A percentile compares a stretch with the other conserved stretches of the same genome.
Evolutionary conservation across 1,140 invertebrate species (phyloP).

Genomic region (Temnothorax nylanderi): DNA sequence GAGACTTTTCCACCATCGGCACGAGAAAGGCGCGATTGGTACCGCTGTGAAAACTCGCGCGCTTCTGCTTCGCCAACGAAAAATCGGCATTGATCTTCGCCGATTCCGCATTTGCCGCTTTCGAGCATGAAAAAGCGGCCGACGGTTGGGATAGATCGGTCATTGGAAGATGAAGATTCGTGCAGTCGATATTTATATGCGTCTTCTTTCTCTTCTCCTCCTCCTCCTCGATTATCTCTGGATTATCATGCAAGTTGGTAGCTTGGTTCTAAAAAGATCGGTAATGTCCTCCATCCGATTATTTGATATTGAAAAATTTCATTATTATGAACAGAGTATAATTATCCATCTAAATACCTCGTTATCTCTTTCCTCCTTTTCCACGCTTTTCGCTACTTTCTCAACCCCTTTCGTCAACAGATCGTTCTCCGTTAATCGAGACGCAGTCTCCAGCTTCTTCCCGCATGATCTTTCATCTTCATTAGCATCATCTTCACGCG

Average conservation of each 20-base stretch:
- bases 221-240: background rate
- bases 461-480: background rate
- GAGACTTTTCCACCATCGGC: slow-evolving; percentile 57
- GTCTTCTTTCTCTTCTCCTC: slow-evolving; percentile 47
- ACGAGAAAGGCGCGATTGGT: slow-evolving; percentile 78
- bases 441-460: background rate
- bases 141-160: background rate
- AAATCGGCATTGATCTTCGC: slow-evolving; percentile 61
- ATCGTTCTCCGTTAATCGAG: background rate
- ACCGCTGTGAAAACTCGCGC: slow-evolving; percentile 79
- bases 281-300: background rate
- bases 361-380: background rate
- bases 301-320: background rate
- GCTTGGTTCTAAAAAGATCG: slow-evolving; percentile 4
- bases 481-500: background rate
- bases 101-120: background rate
- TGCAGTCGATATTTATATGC: slow-evolving; percentile 23
- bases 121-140: slow-evolving; percentile 23
- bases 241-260: background rate
- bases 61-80: slow-evolving; percentile 76
- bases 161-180: slow-evolving; percentile 5
- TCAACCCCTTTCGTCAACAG: background rate
- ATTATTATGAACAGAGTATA: background rate
- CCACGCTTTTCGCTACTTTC: background rate
- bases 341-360: slow-evolving; percentile 10